These are phyloP conservation scores for Pandemis corylana DNA, from an alignment of 2,888 invertebrate genomes.

Conservation along the genomic window DNA sequence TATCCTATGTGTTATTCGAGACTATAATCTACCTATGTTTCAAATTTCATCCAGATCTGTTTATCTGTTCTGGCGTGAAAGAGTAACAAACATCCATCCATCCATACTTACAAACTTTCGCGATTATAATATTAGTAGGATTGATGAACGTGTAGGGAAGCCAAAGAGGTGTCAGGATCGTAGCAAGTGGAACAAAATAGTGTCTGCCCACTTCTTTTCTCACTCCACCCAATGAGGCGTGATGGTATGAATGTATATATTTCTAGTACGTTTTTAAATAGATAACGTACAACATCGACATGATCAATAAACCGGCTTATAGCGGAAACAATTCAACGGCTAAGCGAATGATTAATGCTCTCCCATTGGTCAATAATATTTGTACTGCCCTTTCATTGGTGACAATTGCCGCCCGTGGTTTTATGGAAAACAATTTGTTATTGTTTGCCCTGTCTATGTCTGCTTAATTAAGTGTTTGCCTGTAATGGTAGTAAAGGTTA, in stretches of 20 bases:
- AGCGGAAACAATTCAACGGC: conserved; percentile 45
- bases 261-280: not conserved
- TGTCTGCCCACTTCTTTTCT: too few species aligned
- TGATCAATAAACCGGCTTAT: conserved; percentile 54
- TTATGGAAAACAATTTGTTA: conserved; percentile 26
- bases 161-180: too few species aligned
- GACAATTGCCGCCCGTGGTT: conserved; percentile 30
- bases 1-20: too few species aligned
- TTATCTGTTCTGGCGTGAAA: too few species aligned
- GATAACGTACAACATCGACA: conserved; percentile 34
- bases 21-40: too few species aligned
- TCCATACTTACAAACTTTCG: too few species aligned
- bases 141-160: too few species aligned
- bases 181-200: too few species aligned
- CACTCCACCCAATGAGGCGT: too few species aligned
- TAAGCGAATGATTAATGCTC: conserved; percentile 47
- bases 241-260: not conserved
- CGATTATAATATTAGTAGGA: too few species aligned
- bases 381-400: conserved; percentile 22
- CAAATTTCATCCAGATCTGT: too few species aligned
- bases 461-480: conserved; percentile 12
- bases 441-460: conserved; percentile 19
- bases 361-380: conserved; percentile 43
- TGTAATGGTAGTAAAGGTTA: not conserved
- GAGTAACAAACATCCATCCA: too few species aligned